These are phyloP conservation scores for Pimpla rufipes DNA, from an alignment of 2,888 invertebrate genomes.

Conservation along the genomic window DNA sequence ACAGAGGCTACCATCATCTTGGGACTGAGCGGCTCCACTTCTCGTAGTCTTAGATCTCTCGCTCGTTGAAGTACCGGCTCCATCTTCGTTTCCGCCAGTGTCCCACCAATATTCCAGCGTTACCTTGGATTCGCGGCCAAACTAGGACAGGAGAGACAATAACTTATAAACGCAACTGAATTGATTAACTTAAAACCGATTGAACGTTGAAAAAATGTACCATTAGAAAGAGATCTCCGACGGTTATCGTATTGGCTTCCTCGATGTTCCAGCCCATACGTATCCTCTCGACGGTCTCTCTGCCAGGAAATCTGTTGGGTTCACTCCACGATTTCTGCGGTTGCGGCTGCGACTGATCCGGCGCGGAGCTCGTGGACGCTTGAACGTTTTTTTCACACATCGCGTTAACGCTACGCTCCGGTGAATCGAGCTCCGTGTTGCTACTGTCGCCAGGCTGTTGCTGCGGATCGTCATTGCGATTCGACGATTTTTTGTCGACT, in stretches of 20 bases:
- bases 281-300: conserved; percentile 84
- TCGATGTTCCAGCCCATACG: conserved; percentile 91
- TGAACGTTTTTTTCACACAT: conserved; percentile 82
- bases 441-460: conserved; percentile 86
- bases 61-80: conserved; percentile 45
- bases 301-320: conserved; percentile 82
- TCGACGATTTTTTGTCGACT: conserved; percentile 82
- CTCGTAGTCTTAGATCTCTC: conserved; percentile 65
- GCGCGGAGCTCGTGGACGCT: conserved; percentile 27
- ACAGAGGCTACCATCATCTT: conserved; percentile 78
- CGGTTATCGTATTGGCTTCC: conserved; percentile 92
- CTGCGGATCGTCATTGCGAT: conserved; percentile 73
- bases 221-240: conserved; percentile 96
- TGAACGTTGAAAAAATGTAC: conserved; percentile 79
- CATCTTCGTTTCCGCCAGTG: conserved; percentile 70
- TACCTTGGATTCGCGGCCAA: conserved; percentile 91
- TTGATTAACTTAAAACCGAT: not conserved
- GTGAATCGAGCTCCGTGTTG: conserved; percentile 85
- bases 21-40: conserved; percentile 37
- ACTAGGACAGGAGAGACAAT: conserved; percentile 85
- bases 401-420: conserved; percentile 85
- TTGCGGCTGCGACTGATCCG: conserved; percentile 40
- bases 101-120: conserved; percentile 94
- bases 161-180: conserved; percentile 16
- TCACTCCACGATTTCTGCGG: conserved; percentile 65